These are phyloP conservation scores for Scolopax rusticola DNA, from an alignment of 2,797 vertebrate species.

Conservation along the genomic window DNA sequence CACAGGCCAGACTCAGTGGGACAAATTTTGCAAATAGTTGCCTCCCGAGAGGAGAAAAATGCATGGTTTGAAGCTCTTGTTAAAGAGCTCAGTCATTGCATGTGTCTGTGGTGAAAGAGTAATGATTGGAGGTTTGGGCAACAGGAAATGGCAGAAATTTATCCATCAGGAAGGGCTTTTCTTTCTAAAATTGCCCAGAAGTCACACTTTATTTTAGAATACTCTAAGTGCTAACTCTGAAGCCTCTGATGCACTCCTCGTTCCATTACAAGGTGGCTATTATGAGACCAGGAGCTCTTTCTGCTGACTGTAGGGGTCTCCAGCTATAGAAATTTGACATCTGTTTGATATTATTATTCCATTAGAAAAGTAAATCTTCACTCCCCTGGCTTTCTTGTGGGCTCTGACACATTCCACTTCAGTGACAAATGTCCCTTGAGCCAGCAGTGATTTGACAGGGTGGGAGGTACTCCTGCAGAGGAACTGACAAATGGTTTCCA, in stretches of 20 bases:
- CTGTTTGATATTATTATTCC: constrained; percentile 65
- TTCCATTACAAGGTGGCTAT: background rate
- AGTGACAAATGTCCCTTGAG: constrained; percentile 27
- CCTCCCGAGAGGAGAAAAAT: background rate
- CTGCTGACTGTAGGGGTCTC: background rate
- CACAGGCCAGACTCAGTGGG: background rate
- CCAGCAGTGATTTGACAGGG: background rate
- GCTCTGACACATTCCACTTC: constrained; percentile 58
- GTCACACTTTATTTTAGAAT: constrained; percentile 41
- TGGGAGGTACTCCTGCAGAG: constrained; percentile 17
- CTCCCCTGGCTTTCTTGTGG: constrained; percentile 35
- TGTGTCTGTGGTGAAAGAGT: background rate
- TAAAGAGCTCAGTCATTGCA: background rate
- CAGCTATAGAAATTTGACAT: constrained; percentile 55
- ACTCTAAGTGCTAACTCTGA: background rate
- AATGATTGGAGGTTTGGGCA: constrained; percentile 1
- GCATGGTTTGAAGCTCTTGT: background rate
- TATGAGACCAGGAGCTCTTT: background rate
- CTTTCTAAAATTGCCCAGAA: constrained; percentile 4
- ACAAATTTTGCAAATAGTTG: background rate
- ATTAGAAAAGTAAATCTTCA: constrained; percentile 54
- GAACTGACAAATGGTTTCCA: constrained; percentile 39
- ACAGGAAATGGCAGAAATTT: background rate
- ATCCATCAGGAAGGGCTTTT: constrained; percentile 21
- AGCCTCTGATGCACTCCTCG: background rate